Evolutionary conservation across 1,140 invertebrate species (phyloP), one percentile per base, ranked within the genome.

Genomic region (Triops longicaudatus): DNA sequence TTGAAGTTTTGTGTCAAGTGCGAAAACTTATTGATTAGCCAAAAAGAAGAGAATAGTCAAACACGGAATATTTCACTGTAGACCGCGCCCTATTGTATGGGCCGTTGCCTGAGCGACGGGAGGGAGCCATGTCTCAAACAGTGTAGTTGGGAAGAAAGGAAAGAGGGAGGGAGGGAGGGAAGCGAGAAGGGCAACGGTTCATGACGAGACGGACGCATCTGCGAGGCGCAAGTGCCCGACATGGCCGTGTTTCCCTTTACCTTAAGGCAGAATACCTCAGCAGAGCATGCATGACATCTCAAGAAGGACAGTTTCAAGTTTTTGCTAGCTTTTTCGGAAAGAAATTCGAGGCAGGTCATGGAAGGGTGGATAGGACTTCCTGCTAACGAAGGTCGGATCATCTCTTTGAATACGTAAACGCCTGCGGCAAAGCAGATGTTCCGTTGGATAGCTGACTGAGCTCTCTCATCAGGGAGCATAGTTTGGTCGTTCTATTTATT

Each of bases 291-390:
- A 63, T 63, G 50, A 63, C 50, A 14, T 22, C 17, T 22, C 17
- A 22, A n/a, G 14, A 63, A 4, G 17, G 50, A 22, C 4, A 22
- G 50, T 63, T 63, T 63, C 50, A 6, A 6, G 50, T 22, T 63
- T 63, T 63, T 63, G 50, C 50, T 0, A 63, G 14, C 50, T 22
- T n/a, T 63, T 63, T 63, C 22, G 50, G 22, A 63, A 63, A 9
- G 50, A 63, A n/a, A 63, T 9, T 22, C 17, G 7, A 17, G 14
- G 14, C 22, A n/a, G 6, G 50, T 17, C 50, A 14, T 22, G 6
- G 50, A 63, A n/a, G n/a, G n/a, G 50, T 63, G 50, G 50, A 63
- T 63, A 63, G 50, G 50, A 63, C 50, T 63, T 63, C 50, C 50
- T 63, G 50, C 17, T 63, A 63, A 63, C 50, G 17, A 63, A 63